A percentile compares a stretch with the other conserved stretches of the same genome.
These are phyloP conservation scores for Lateolabrax maculatus DNA, from an alignment of 2,797 vertebrate species.

Conservation along the genomic window DNA sequence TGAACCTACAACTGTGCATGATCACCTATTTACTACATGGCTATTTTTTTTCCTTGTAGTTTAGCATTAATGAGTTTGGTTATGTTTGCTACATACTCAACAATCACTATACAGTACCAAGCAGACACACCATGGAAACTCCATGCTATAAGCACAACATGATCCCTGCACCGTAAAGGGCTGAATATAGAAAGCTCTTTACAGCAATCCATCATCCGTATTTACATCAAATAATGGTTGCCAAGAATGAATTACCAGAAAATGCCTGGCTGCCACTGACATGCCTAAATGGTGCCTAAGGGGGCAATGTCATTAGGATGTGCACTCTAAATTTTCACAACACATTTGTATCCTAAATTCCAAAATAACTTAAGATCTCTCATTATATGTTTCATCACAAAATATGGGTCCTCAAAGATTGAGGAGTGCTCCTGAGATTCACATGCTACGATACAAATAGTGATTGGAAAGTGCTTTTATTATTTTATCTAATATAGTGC, in stretches of 20 bases:
- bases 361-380: constrained; percentile 8
- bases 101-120: not conserved
- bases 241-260: constrained; percentile 50
- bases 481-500: too few relatives aligned
- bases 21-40: not conserved
- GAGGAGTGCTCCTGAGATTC: not conserved
- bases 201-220: constrained; percentile 49
- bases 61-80: not conserved
- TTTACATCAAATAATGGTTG: constrained; percentile 51
- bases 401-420: constrained; percentile 1
- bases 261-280: constrained; percentile 50
- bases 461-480: not conserved
- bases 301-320: constrained; percentile 51
- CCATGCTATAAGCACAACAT: not conserved
- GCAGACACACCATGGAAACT: not conserved
- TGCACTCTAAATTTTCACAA: constrained; percentile 22
- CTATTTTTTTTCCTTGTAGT: not conserved
- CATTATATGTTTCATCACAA: constrained; percentile 28
- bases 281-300: constrained; percentile 45
- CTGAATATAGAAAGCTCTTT: constrained; percentile 10
- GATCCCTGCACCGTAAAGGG: not conserved
- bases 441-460: not conserved
- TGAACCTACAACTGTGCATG: not conserved
- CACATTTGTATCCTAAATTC: constrained; percentile 14
- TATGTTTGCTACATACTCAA: not conserved